Evolutionary conservation across 2,888 invertebrate genomes (phyloP).

Genomic region (Phymatocera aterrima): DNA sequence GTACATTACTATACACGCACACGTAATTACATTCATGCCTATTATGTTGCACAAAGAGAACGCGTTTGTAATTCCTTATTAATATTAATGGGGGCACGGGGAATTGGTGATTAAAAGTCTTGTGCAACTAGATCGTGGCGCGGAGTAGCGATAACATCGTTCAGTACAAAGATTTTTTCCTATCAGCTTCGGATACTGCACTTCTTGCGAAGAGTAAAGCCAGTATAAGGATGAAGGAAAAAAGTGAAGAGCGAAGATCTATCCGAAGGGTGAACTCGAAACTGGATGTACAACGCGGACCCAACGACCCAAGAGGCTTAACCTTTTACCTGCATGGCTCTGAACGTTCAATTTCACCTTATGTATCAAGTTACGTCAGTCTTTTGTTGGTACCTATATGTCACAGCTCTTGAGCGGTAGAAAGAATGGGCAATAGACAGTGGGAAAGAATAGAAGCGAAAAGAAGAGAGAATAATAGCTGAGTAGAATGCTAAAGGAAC

Average conservation of each 20-base stretch:
- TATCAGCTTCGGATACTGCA: too few species aligned
- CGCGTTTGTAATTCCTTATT: slow-evolving; percentile 24
- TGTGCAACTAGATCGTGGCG: background rate
- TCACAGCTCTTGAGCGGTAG: slow-evolving; percentile 37
- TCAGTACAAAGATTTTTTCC: background rate
- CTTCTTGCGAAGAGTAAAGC: too few species aligned
- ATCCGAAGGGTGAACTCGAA: background rate
- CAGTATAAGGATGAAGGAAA: background rate
- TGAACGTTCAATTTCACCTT: slow-evolving; percentile 40
- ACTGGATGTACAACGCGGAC: background rate
- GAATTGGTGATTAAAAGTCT: slow-evolving; percentile 33
- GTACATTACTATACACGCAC: background rate
- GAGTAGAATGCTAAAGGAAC: slow-evolving; percentile 3
- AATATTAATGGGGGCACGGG: slow-evolving; percentile 26
- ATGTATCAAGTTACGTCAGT: slow-evolving; percentile 43
- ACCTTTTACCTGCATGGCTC: slow-evolving; percentile 43
- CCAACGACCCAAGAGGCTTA: slow-evolving; percentile 37
- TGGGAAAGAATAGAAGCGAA: slow-evolving; percentile 4
- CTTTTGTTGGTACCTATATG: background rate
- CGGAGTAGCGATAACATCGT: background rate
- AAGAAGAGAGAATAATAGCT: background rate
- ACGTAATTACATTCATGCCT: background rate
- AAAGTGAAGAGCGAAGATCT: background rate
- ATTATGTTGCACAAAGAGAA: background rate
- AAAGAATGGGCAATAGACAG: slow-evolving; percentile 25